A percentile compares a stretch with the other conserved stretches of the same genome.
These are phyloP conservation scores for Darevskia nairensis DNA, from an alignment of 2,797 vertebrate species.

Conservation along the genomic window DNA sequence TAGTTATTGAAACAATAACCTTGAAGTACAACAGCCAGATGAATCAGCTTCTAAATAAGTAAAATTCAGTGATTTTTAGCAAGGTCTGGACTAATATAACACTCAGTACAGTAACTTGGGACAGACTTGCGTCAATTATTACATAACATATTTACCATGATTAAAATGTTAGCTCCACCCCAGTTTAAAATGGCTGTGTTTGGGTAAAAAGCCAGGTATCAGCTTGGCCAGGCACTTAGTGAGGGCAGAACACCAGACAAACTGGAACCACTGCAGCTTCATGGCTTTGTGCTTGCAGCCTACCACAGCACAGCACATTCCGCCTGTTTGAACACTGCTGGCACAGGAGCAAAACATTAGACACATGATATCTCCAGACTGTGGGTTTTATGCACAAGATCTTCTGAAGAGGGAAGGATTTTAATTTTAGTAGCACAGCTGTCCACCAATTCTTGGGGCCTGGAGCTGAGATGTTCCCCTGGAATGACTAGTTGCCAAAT, in stretches of 20 bases:
- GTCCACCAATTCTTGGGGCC: not conserved
- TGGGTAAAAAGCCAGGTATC: not conserved
- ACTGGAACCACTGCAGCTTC: not conserved
- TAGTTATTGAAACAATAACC: not conserved
- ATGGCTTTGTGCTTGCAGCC: not conserved
- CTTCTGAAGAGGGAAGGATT: not conserved
- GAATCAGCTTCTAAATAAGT: not conserved
- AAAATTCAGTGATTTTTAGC: not conserved
- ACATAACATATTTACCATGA: no score
- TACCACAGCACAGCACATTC: not conserved
- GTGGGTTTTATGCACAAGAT: not conserved
- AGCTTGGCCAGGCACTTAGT: not conserved
- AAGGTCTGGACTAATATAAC: not conserved
- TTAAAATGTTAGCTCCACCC: no score
- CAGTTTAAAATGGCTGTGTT: not conserved
- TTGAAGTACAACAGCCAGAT: not conserved
- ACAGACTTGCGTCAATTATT: not conserved
- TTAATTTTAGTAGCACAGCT: not conserved
- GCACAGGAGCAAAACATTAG: no score
- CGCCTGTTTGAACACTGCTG: not conserved
- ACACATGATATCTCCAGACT: not conserved
- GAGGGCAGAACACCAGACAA: not conserved
- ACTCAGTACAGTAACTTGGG: not conserved
- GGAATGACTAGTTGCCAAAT: not conserved
- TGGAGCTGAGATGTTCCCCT: not conserved